Base-by-base conservation (phyloP, 1,140 invertebrate genomes). In the Psix sp. region DNA sequence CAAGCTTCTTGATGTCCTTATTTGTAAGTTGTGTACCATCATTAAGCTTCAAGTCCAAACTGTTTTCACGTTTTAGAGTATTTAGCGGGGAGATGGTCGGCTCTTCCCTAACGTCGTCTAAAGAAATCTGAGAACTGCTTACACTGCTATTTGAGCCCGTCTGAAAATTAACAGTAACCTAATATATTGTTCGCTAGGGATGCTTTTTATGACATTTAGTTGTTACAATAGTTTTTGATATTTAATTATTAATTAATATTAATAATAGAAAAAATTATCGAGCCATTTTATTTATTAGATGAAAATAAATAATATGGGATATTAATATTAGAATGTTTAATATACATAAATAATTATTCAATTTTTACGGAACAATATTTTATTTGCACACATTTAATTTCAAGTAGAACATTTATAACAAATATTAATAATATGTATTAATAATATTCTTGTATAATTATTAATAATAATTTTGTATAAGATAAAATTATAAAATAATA, bases 141-240 rank as follows among this genome's bases (percentile, higher is more conserved):
- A 92, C 84, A 80, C 91, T 92, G 46, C 88, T 90, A 31, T 87
- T 89, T 35, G 90, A 91, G 11, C 89, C 90, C 29, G 81, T 79
- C 86, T 86, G 51, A 6, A 78, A 72, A 43, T 15, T 10, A n/a
- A 10, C 35, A 56, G 17, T 6, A 21, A 54, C 38, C 35, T 29
- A 26, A 35, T 48, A 48, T 35, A n/a, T n/a, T n/a, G n/a, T n/a
- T n/a, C n/a, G n/a, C n/a, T n/a, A n/a, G n/a, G n/a, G n/a, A n/a
- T n/a, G n/a, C n/a, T n/a, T n/a, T n/a, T n/a, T n/a, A n/a, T n/a
- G n/a, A n/a, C n/a, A n/a, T n/a, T n/a, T n/a, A n/a, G n/a, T n/a
- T n/a, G n/a, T n/a, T n/a, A n/a, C n/a, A n/a, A n/a, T n/a, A n/a
- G n/a, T n/a, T n/a, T n/a, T n/a, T n/a, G n/a, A n/a, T n/a, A n/a